Evolutionary conservation across 92 coral and sea anemone species (phyloP).

Genomic region (Epizoanthus ramosus): DNA sequence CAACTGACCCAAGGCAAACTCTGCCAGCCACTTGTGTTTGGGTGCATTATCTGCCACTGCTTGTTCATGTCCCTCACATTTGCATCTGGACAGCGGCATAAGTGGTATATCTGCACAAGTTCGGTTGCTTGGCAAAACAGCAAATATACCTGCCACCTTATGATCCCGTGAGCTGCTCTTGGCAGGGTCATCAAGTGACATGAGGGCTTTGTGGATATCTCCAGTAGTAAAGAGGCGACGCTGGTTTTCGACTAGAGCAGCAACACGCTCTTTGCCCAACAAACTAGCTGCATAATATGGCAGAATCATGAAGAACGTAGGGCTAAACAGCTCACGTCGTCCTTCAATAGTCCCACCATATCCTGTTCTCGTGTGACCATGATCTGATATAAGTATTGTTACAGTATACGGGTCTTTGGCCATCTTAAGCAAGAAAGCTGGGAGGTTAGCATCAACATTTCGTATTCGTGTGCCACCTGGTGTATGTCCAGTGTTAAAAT

Average conservation of each 20-base stretch:
- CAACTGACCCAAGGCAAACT: slow-evolving; percentile 26
- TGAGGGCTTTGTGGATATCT: slow-evolving; percentile 70
- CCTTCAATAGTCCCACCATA: slow-evolving; percentile 73
- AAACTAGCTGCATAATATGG: slow-evolving; percentile 64
- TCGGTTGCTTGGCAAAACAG: slow-evolving; percentile 68
- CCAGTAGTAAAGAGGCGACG: slow-evolving; percentile 69
- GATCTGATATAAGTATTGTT: slow-evolving; percentile 71
- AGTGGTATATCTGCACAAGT: slow-evolving; percentile 74
- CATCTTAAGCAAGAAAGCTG: slow-evolving; percentile 21
- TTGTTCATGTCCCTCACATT: slow-evolving; percentile 72
- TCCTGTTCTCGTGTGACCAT: slow-evolving; percentile 74
- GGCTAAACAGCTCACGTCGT: slow-evolving; percentile 68
- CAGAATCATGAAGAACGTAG: slow-evolving; percentile 66
- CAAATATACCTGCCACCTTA: slow-evolving; percentile 63
- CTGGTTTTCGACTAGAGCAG: slow-evolving; percentile 72
- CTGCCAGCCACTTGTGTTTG: slow-evolving; percentile 42
- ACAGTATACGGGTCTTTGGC: slow-evolving; percentile 65
- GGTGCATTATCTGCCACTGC: slow-evolving; percentile 33
- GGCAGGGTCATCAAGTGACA: slow-evolving; percentile 68
- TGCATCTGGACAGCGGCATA: slow-evolving; percentile 75
- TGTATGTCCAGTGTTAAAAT: slow-evolving; percentile 76
- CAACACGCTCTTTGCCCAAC: slow-evolving; percentile 62
- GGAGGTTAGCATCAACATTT: slow-evolving; percentile 58
- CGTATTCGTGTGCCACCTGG: slow-evolving; percentile 59
- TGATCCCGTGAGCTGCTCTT: slow-evolving; percentile 52